A percentile compares a stretch with the other conserved stretches of the same genome.
These are phyloP conservation scores for Podabrus alpinus DNA, from an alignment of 2,888 invertebrate species.

Conservation along the genomic window DNA sequence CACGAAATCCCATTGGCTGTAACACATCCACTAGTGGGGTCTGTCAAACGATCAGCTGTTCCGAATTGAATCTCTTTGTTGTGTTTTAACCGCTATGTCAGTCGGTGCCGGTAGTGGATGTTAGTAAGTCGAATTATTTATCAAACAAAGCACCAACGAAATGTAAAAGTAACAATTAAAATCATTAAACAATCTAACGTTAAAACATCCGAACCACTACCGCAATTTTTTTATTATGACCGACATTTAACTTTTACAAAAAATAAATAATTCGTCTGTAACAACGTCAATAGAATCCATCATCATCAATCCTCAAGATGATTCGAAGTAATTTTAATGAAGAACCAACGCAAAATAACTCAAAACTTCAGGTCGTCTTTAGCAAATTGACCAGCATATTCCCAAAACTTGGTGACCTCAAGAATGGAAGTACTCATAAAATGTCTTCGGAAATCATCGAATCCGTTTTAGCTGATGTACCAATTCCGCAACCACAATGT, in stretches of 20 bases:
- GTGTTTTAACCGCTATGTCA: slow-evolving; percentile 1
- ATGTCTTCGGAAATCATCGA: slow-evolving; percentile 52
- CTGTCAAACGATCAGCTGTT: slow-evolving; percentile 50
- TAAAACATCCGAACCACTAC: neutral
- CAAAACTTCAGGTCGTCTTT: slow-evolving; percentile 49
- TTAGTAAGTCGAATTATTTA: neutral
- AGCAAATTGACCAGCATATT: slow-evolving; percentile 49
- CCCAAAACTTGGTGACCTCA: slow-evolving; percentile 46
- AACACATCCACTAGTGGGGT: slow-evolving; percentile 33
- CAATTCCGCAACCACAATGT: slow-evolving; percentile 48
- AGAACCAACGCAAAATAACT: slow-evolving; percentile 37
- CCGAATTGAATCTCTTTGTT: slow-evolving; percentile 44
- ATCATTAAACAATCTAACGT: neutral
- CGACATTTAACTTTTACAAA: neutral
- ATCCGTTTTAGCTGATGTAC: slow-evolving; percentile 48
- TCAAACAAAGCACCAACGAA: neutral
- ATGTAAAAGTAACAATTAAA: slow-evolving; percentile 5
- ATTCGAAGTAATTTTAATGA: slow-evolving; percentile 44
- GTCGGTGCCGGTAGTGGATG: slow-evolving; percentile 1
- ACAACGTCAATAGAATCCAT: neutral
- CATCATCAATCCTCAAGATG: slow-evolving; percentile 33
- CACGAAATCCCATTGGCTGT: slow-evolving; percentile 44
- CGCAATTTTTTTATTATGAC: neutral
- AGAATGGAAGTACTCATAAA: slow-evolving; percentile 42
- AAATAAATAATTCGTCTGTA: neutral